These are phyloP conservation scores for Eristalis intricaria DNA, from an alignment of 2,888 invertebrate genomes.

Conservation along the genomic window DNA sequence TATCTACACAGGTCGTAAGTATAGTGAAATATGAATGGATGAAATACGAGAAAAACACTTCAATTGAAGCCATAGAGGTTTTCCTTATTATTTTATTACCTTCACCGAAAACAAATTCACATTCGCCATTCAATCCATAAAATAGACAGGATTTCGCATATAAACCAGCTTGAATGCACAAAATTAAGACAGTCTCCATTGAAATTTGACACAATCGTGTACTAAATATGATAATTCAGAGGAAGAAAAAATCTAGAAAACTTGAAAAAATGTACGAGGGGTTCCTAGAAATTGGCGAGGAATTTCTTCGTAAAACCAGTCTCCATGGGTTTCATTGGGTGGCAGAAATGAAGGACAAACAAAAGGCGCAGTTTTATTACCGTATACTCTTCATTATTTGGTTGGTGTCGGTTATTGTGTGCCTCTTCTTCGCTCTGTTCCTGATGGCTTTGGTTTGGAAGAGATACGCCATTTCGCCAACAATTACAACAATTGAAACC, in stretches of 20 bases:
- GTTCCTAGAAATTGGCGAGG: conserved; percentile 3
- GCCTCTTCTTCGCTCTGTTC: conserved; percentile 73
- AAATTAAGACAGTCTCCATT: neutral
- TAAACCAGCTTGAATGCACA: neutral
- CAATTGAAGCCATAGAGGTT: too few relatives aligned
- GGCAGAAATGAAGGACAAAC: neutral
- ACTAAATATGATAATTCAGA: neutral
- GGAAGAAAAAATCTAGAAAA: neutral
- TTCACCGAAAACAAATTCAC: too few relatives aligned
- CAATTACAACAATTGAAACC: conserved; percentile 82
- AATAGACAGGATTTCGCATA: neutral
- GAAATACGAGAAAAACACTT: too few relatives aligned
- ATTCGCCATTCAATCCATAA: too few relatives aligned
- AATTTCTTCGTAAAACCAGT: conserved; percentile 28
- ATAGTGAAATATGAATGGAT: too few relatives aligned
- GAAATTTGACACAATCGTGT: neutral
- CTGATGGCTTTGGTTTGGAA: conserved; percentile 75
- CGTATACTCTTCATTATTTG: conserved; percentile 52
- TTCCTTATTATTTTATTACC: too few relatives aligned
- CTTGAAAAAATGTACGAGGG: neutral
- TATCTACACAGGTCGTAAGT: too few relatives aligned
- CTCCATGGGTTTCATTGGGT: conserved; percentile 51
- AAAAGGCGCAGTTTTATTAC: conserved; percentile 5
- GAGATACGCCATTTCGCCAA: conserved; percentile 75
- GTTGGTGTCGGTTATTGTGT: conserved; percentile 70